Base-by-base conservation (phyloP, 1,140 invertebrate genomes). In the Drosophila azteca region DNA sequence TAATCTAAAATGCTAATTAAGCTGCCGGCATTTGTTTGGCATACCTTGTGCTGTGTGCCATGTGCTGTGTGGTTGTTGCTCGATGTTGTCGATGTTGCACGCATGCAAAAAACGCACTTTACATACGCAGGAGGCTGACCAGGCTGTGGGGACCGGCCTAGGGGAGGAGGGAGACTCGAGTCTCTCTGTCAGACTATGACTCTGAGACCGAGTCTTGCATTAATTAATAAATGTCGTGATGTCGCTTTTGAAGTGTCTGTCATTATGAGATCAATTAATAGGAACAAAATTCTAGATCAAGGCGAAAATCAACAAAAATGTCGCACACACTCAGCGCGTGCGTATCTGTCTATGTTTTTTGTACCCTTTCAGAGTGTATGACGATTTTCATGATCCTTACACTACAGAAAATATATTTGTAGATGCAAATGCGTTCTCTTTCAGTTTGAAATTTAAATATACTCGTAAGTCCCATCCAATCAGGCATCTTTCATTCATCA, bases 221-320 rank as follows among this genome's bases (percentile, higher is more conserved):
- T 88, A 88, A 88, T 88, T 88, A 88, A 84, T 90, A 90, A 90
- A 90, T 84, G 87, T 90, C 87, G 87, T 90, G 87, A 90, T 90
- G 85, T 90, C 79, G 87, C 85, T 90, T 82, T 90, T 85, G 81
- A 90, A 90, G 87, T 90, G 77, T 87, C 87, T 90, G 87, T 90
- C 87, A 90, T 90, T 90, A 90, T 90, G 87, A 85, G 87, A 90
- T 90, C 85, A 90, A 90, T 90, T 90, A 90, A 90, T 90, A 90
- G 87, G 87, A 90, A 90, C 67, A 85, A 81, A 90, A 90, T 90
- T 90, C 87, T 90, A 90, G 87, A 90, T 90, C 87, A 90, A 90
- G 87, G 87, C 73, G 68, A 90, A 76, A 75, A 82, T 84, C 53
- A 65, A 85, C 70, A 85, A 82, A 90, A 90, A 90, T 88, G 84